Percentiles rank a stretch among this genome's conserved stretches.
Conservation (phyloP, 1,140 invertebrate genomes). For the Acromyrmex charruanus region DNA sequence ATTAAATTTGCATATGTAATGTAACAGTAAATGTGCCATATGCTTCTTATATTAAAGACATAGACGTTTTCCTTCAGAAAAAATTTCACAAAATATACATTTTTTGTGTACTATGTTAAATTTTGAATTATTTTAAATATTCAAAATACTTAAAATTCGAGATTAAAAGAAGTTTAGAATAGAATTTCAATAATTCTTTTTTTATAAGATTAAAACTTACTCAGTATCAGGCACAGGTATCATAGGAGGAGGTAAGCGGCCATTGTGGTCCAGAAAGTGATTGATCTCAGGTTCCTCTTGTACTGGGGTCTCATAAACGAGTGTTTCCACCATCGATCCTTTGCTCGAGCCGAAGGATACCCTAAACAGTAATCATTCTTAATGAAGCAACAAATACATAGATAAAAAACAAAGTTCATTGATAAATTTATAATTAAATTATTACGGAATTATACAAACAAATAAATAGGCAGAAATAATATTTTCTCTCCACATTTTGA, state of each 20-base stretch:
- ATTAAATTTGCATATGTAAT: not conserved
- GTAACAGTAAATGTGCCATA: not conserved
- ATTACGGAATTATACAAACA: not conserved
- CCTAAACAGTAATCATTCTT: constrained; percentile 86
- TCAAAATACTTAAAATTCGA: too few species aligned
- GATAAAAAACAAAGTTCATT: not conserved
- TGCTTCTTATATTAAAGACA: not conserved
- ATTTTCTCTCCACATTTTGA: not conserved
- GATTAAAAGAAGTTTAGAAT: not conserved
- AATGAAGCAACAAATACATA: not conserved
- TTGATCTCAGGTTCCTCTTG: constrained; percentile 90
- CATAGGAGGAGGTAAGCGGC: constrained; percentile 85
- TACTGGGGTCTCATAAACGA: constrained; percentile 94
- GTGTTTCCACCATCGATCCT: constrained; percentile 97
- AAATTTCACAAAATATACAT: not conserved
- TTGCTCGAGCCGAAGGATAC: constrained; percentile 97
- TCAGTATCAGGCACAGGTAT: constrained; percentile 84
- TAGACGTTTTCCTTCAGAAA: not conserved
- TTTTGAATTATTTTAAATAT: too few species aligned
- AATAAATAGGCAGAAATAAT: not conserved
- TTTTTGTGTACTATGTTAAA: too few species aligned
- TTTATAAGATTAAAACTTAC: constrained; percentile 77
- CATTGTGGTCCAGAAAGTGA: constrained; percentile 90
- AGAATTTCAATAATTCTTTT: not conserved
- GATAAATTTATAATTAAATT: not conserved